Percentiles rank a stretch among this genome's conserved stretches.
Conservation (phyloP, 2,113 vertebrate genomes). For the Cheilinus undulatus region DNA sequence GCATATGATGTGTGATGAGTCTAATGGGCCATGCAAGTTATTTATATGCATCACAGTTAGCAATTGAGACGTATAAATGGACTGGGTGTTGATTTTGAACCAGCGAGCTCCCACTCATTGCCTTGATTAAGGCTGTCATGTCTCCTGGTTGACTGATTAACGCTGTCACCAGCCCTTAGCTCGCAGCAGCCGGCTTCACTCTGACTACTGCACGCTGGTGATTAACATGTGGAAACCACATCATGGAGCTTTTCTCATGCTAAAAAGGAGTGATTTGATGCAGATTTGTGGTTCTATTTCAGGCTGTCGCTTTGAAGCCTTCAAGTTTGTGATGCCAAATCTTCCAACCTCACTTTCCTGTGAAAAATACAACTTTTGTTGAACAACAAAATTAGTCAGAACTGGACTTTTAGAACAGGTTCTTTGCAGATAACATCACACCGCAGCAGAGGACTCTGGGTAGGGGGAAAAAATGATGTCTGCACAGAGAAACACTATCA, state of each 20-base stretch:
- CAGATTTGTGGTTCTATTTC: constrained; percentile 1
- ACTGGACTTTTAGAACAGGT: no score
- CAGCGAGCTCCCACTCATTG: constrained; percentile 42
- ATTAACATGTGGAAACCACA: constrained; percentile 46
- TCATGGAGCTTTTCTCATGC: constrained; percentile 52
- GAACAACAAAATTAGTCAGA: no score
- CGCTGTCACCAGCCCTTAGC: constrained; percentile 49
- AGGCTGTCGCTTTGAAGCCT: background rate
- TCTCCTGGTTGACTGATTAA: constrained; percentile 69
- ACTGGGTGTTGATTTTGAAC: constrained; percentile 61
- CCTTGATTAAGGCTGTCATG: constrained; percentile 70
- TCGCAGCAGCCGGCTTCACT: constrained; percentile 28
- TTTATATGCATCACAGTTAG: constrained; percentile 67
- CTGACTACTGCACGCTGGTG: constrained; percentile 13
- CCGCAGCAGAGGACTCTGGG: no score
- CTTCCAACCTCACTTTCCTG: background rate
- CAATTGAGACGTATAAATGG: constrained; percentile 69
- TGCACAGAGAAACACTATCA: no score
- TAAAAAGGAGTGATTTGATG: constrained; percentile 31
- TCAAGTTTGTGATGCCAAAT: background rate
- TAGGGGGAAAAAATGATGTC: no score
- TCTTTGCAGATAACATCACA: no score
- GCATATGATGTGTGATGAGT: constrained; percentile 54
- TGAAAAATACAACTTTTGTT: no score
- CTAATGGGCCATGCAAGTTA: constrained; percentile 73